These are phyloP conservation scores for Platichthys flesus DNA, from an alignment of 2,113 vertebrate genomes.

Conservation along the genomic window DNA sequence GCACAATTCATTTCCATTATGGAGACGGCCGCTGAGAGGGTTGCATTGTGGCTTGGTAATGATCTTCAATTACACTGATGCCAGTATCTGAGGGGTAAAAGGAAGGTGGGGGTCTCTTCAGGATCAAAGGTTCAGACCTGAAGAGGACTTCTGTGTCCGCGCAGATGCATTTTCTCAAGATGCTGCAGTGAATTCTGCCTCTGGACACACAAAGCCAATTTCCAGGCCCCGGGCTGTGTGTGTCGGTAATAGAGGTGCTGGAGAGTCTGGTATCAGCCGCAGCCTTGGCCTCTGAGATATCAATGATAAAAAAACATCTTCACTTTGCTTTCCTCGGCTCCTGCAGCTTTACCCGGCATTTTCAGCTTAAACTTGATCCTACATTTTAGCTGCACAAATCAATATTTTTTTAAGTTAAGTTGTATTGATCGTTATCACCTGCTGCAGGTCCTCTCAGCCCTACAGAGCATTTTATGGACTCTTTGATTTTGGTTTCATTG, in stretches of 20 bases:
- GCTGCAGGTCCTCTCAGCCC: no score
- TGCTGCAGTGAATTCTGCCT: conserved; percentile 72
- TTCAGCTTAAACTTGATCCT: conserved; percentile 15
- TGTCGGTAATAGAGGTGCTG: conserved; percentile 51
- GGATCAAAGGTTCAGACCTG: conserved; percentile 84
- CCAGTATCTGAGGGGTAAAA: conserved; percentile 72
- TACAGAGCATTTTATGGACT: no score
- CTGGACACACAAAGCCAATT: conserved; percentile 73
- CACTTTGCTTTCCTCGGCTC: conserved; percentile 24
- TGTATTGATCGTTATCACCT: neutral
- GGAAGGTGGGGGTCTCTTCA: conserved; percentile 75
- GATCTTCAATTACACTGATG: conserved; percentile 86
- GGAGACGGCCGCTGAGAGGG: conserved; percentile 79
- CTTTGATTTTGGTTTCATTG: no score
- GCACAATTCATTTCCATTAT: conserved; percentile 84
- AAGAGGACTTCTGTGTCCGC: conserved; percentile 78
- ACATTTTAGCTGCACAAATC: conserved; percentile 1
- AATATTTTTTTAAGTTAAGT: neutral
- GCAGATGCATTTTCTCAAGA: conserved; percentile 81
- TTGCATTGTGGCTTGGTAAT: conserved; percentile 84
- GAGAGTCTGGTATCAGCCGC: conserved; percentile 54
- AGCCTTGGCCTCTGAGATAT: conserved; percentile 57
- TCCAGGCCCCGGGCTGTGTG: conserved; percentile 67
- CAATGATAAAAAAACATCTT: conserved; percentile 45
- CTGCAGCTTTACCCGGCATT: conserved; percentile 13